phyloP scores from a whole-genome alignment of 2,797 vertebrate species.

The Galaxias olidus region DNA sequence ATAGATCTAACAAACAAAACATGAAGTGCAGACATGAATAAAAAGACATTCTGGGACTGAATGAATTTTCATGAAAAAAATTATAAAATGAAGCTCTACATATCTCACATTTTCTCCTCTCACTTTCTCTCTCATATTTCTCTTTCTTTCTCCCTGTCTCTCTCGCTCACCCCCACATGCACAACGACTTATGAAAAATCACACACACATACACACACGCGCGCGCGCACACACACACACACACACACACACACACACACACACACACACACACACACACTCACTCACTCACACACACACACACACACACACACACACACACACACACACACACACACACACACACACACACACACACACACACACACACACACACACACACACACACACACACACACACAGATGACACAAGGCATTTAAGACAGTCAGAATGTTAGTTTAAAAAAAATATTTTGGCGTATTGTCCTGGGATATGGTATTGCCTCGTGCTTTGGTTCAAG shows the following conservation, averaged over 20 bases:
- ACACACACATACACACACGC: conserved; percentile 21
- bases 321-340: conserved; percentile 1
- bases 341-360: conserved; percentile 8
- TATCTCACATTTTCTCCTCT: no score
- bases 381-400: conserved; percentile 12
- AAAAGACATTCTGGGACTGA: conserved; percentile 44
- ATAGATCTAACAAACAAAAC: conserved; percentile 85
- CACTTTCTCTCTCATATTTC: neutral
- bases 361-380: conserved; percentile 24
- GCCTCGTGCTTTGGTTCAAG: neutral
- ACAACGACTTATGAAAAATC: no score
- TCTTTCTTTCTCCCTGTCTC: conserved; percentile 4
- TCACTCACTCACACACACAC: conserved; percentile 11
- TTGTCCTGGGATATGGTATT: no score
- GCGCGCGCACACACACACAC: conserved; percentile 8
- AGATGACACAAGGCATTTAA: conserved; percentile 22
- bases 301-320: conserved; percentile 12
- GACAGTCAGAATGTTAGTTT: neutral
- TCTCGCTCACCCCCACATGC: no score
- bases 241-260: conserved; percentile 22
- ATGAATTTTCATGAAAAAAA: conserved; percentile 21
- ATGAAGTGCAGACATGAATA: conserved; percentile 74
- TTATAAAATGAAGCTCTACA: conserved; percentile 16
- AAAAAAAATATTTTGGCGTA: neutral
- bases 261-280: conserved; percentile 12